These are phyloP conservation scores for Acrocyrtus sp. DNA, from an alignment of 2,888 invertebrate genomes.

Conservation along the genomic window DNA sequence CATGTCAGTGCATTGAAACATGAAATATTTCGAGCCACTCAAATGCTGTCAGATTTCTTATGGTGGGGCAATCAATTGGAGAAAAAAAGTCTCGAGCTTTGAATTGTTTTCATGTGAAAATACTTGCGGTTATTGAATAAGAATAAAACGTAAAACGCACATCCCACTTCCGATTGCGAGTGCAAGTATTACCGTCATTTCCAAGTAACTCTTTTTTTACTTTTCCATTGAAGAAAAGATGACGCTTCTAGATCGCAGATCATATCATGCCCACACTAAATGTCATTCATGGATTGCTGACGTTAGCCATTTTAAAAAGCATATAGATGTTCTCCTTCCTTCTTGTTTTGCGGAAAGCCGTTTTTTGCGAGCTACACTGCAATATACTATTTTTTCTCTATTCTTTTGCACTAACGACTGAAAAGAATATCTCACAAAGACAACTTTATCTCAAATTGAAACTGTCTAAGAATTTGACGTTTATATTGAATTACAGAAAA, in stretches of 20 bases:
- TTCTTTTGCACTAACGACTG: not conserved
- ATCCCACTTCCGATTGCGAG: not conserved
- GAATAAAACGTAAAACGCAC: not conserved
- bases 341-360: not conserved
- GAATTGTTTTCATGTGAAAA: conserved; percentile 37
- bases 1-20: conserved; percentile 19
- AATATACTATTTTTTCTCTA: not conserved
- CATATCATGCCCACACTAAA: too few relatives aligned
- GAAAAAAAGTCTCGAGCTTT: conserved; percentile 40
- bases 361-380: not conserved
- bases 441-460: not conserved
- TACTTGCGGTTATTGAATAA: conserved; percentile 14
- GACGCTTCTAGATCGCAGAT: too few relatives aligned
- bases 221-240: not conserved
- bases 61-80: conserved; percentile 22
- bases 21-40: too few relatives aligned
- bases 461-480: not conserved
- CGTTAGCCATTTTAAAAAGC: conserved; percentile 36
- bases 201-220: not conserved
- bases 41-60: too few relatives aligned
- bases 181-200: not conserved
- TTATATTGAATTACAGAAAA: not conserved
- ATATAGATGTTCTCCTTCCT: conserved; percentile 23
- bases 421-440: not conserved
- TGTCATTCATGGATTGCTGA: conserved; percentile 21